Evolutionary conservation across 2,888 invertebrate genomes (phyloP), one percentile per base, ranked within the genome.

Genomic region (Ectemnius lituratus): DNA sequence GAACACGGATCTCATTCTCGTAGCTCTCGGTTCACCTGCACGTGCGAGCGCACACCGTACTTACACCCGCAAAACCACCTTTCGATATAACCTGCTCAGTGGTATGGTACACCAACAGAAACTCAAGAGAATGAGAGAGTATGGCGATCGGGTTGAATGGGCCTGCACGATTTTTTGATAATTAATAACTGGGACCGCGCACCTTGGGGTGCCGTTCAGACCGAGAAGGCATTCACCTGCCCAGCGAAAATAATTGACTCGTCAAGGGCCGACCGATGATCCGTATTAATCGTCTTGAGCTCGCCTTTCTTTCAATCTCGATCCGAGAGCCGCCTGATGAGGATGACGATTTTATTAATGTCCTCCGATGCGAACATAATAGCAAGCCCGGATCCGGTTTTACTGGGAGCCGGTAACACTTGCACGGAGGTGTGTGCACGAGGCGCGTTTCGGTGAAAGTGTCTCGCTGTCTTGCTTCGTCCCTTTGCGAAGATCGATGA

Each of bases 1-100:
- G 37, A 37, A 37, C 37, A 37, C 37, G 37, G 37, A 37, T 37
- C 37, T 57, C 14, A 6, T 46, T 49, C 27, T 4, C 37, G 28
- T 4, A n/a, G 8, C 14, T 58, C 49, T 23, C 72, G 62, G 18
- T 28, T 56, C 70, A 69, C 77, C 63, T 76, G 73, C 69, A 73
- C 67, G 6, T 16, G 6, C n/a, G 16, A 14, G 47, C n/a, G 56
- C 13, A 5, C 64, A 27, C 52, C 11, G 6, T 37, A 37, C 37
- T 37, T 37, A 37, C 37, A 37, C 37, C 37, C 37, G 37, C 37
- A 11, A 37, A 37, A 8, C 8, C 37, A 37, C 37, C 37, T 37
- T 37, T 37, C 37, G 37, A 11, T 23, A 23, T 23, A 23, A 23
- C 2, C 37, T 11, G 37, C 37, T 8, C 37, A 37, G 37, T 37